phyloP scores from a whole-genome alignment of 92 coral and sea anemone genomes.

The Palythoa caribaeorum region DNA sequence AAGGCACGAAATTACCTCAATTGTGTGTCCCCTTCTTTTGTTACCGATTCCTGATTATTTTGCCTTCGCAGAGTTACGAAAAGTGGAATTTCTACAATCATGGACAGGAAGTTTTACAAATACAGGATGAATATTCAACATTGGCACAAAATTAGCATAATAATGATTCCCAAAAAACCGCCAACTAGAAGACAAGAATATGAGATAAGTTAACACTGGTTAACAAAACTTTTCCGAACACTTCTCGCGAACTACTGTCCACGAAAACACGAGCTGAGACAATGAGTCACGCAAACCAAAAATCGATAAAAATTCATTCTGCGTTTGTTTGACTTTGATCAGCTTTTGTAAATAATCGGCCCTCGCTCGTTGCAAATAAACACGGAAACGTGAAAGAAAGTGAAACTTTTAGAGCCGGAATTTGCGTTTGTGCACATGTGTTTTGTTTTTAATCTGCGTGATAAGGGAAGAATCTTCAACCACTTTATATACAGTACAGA shows the following conservation, averaged over 20 bases:
- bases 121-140: slow-evolving; percentile 38
- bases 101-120: slow-evolving; percentile 15
- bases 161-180: slow-evolving; percentile 51
- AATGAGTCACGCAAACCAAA: slow-evolving; percentile 23
- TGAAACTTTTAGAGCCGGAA: slow-evolving; percentile 12
- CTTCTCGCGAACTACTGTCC: background rate
- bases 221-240: slow-evolving; percentile 3
- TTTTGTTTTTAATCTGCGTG: slow-evolving; percentile 12
- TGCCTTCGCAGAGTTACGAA: slow-evolving; percentile 9
- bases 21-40: background rate
- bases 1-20: slow-evolving; percentile 24
- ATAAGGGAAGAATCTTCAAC: slow-evolving; percentile 46
- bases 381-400: slow-evolving; percentile 33
- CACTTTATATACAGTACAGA: slow-evolving; percentile 62
- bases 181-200: slow-evolving; percentile 9
- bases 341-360: slow-evolving; percentile 22
- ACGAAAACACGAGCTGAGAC: background rate
- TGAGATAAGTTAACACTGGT: background rate
- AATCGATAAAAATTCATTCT: slow-evolving; percentile 12
- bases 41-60: slow-evolving; percentile 10
- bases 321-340: slow-evolving; percentile 35
- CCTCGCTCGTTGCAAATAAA: slow-evolving; percentile 21
- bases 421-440: background rate
- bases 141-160: slow-evolving; percentile 52
- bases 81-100: slow-evolving; percentile 45